Base-by-base conservation (phyloP, 2,113 vertebrate genomes). In the Pogona vitticeps region DNA sequence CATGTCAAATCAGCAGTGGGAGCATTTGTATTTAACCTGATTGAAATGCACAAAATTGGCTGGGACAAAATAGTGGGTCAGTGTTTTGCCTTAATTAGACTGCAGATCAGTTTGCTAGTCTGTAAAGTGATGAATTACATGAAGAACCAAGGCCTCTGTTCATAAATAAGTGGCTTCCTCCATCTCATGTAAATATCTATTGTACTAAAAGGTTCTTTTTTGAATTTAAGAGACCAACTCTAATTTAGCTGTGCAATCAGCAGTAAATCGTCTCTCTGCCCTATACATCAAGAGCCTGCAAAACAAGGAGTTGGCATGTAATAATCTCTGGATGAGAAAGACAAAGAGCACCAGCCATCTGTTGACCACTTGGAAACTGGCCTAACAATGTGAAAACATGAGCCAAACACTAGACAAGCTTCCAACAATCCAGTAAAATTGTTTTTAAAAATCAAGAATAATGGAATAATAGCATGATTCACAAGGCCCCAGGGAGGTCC, bases 321-420 rank as follows among this genome's bases (percentile, higher is more conserved):
- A 84, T 84, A 76, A 84, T 88, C 70, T 67, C 33, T 84, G 82
- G 46, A 88, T 85, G 82, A 88, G 82, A 80, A 72, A 88, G 59
- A 85, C 59, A 80, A 73, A 84, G 23, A 87, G 40, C 71, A 76
- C 42, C 61, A 76, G 82, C 87, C 87, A 88, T 88, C 82, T 88
- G 82, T 75, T 88, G 86, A 38, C 82, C 76, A 42, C 82, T 84
- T 85, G 76, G 76, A 85, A 84, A 73, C 20, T n/a, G 9, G 76
- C 82, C 68, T 80, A 84, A 79, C 76, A 80, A 83, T 73, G 58
- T 79, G 56, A 52, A 80, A 88, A 42, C 18, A 38, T 70, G 12
- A 75, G 76, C 33, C 68, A 84, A 88, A 84, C 42, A 20, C 28
- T 73, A 73, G 77, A 76, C 28, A 42, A 10, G 23, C 59, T 76